Conservation (phyloP, 2,888 invertebrate genomes). For the Eurois occulta region DNA sequence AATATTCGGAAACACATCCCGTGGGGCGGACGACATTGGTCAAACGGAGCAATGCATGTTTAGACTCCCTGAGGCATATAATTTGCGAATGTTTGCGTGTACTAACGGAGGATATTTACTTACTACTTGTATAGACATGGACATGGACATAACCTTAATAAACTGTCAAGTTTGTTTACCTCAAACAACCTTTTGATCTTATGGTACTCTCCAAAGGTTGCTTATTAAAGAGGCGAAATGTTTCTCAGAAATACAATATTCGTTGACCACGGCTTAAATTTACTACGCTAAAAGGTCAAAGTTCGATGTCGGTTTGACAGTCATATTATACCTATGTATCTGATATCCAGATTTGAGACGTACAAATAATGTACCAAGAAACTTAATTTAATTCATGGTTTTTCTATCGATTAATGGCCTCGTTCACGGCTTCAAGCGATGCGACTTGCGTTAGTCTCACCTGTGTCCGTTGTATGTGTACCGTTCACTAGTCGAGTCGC, state of each 20-base stretch:
- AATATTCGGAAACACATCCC: conserved; percentile 32
- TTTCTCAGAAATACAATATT: background rate
- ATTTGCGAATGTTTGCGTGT: conserved; percentile 6
- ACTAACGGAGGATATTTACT: background rate
- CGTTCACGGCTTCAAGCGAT: background rate
- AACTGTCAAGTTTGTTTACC: conserved; percentile 2
- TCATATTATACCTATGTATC: background rate
- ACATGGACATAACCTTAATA: background rate
- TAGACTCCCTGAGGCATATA: conserved; percentile 16
- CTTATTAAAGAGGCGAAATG: background rate
- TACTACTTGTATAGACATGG: background rate
- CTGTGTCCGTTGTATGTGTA: background rate
- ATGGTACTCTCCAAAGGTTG: background rate
- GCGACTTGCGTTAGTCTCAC: background rate
- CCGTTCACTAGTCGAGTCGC: background rate
- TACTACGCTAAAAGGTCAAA: background rate
- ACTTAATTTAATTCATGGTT: background rate
- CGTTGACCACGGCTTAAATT: background rate
- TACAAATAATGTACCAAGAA: background rate
- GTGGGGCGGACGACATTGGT: conserved; percentile 27
- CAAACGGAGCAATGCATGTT: conserved; percentile 34
- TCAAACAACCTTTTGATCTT: background rate
- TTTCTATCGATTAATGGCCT: background rate
- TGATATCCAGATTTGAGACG: background rate
- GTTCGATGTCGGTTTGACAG: background rate